Evolutionary conservation across 1,140 invertebrate species (phyloP), one percentile per base, ranked within the genome.

Genomic region (Trichonephila inaurata): DNA sequence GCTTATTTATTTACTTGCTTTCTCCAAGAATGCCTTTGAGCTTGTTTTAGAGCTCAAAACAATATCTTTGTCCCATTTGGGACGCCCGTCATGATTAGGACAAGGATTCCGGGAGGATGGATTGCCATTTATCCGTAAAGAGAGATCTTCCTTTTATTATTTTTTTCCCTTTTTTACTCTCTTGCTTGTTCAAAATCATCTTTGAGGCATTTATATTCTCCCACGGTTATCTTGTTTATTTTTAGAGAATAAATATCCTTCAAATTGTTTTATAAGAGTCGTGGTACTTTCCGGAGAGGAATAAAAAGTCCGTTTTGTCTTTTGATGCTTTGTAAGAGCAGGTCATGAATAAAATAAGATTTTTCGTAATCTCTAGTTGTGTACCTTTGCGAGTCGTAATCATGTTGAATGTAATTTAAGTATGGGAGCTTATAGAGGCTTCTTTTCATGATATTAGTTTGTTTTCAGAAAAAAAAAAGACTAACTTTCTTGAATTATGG

Each of bases 11-110:
- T 60, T 60, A 1, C 58, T 60, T 85, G 24, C 58, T 62, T 64
- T 40, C 85, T 87, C 60, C 24, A 8, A 33, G 28, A 6, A 87
- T 87, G 60, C 24, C 85, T 33, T 28, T 6, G 83, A 61, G 58
- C 60, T 87, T 87, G 60, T 87, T 87, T 87, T 51, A 60, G 18
- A 19, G 58, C 60, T 64, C 60, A 64, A 87, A 87, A 87, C 58
- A 33, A 87, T 62, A 87, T 64, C 24, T 87, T 18, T 16, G 18
- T 40, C 28, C 28, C 28, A 28, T 40, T 77, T 40, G 72, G 72
- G 72, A 77, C 28, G 72, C 72, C 28, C 28, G 28, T 33, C 28
- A 77, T 77, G 72, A 77, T 77, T 77, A 77, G 72, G 28, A 0
- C 18, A 40, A 33, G 72, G 28, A 77, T 77, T 28, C 28, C 6